A percentile compares a stretch with the other conserved stretches of the same genome.
Evolutionary conservation across 1,140 invertebrate species (phyloP).

Genomic region (Lethrus apterus): DNA sequence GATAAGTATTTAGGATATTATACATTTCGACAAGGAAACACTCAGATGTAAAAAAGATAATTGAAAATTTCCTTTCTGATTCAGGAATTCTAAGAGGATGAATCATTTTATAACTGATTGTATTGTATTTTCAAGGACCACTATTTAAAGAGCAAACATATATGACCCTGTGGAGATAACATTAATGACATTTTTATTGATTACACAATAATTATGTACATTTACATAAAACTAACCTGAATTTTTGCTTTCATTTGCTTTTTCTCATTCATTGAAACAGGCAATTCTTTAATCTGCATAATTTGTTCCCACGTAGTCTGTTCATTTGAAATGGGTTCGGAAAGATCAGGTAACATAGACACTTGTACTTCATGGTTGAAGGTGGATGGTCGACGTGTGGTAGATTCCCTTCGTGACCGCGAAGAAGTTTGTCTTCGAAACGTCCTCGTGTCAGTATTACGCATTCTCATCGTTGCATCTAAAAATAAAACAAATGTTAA

Average conservation of each 20-base stretch:
- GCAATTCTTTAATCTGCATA: conserved; percentile 76
- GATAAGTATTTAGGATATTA: too few relatives aligned
- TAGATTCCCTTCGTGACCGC: conserved; percentile 56
- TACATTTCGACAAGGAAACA: too few relatives aligned
- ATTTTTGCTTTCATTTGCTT: conserved; percentile 68
- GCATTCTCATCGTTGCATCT: conserved; percentile 44
- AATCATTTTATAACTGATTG: too few relatives aligned
- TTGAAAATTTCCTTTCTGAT: too few relatives aligned
- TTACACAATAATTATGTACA: too few relatives aligned
- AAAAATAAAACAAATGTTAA: background rate
- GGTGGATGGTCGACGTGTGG: conserved; percentile 53
- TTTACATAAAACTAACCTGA: conserved; percentile 48
- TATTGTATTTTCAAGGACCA: too few relatives aligned
- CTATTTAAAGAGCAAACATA: too few relatives aligned
- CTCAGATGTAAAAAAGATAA: too few relatives aligned
- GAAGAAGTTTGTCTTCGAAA: conserved; percentile 50
- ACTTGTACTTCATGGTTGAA: conserved; percentile 62
- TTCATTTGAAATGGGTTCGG: conserved; percentile 73
- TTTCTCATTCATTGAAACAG: conserved; percentile 73
- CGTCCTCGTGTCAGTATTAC: conserved; percentile 34
- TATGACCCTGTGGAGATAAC: too few relatives aligned
- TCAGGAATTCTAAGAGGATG: too few relatives aligned
- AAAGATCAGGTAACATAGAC: conserved; percentile 68
- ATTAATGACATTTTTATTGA: too few relatives aligned
- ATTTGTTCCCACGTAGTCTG: conserved; percentile 79